phyloP scores from a whole-genome alignment of 2,113 vertebrate species.

The Crotalus helleri region DNA sequence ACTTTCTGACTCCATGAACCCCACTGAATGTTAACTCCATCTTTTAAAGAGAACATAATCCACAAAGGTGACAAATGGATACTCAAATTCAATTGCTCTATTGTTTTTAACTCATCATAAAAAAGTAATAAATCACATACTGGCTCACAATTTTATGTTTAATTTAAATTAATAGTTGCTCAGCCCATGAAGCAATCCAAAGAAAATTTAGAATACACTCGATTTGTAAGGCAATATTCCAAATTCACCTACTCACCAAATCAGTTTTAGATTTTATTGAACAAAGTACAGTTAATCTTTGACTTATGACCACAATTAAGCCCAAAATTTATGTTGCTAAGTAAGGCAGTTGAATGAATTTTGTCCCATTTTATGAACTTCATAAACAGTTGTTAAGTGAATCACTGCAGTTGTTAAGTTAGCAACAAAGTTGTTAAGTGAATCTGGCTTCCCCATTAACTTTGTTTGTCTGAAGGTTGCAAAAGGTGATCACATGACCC shows the following conservation, averaged over 20 bases:
- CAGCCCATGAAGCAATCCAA: constrained; percentile 42
- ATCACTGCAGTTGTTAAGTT: background rate
- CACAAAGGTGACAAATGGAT: constrained; percentile 59
- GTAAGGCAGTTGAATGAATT: background rate
- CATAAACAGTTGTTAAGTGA: background rate
- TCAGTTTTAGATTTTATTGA: constrained; percentile 41
- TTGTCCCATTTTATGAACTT: background rate
- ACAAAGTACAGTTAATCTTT: background rate
- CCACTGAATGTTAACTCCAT: constrained; percentile 58
- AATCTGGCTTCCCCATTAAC: background rate
- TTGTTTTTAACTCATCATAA: constrained; percentile 31
- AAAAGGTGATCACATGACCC: background rate
- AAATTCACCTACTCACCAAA: constrained; percentile 51
- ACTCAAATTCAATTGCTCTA: constrained; percentile 40
- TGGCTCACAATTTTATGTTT: constrained; percentile 29
- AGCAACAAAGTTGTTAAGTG: background rate
- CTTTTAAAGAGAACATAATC: constrained; percentile 58
- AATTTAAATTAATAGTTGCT: constrained; percentile 35
- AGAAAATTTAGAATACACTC: constrained; percentile 40
- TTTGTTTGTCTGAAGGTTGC: background rate
- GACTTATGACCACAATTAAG: background rate
- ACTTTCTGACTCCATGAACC: constrained; percentile 51
- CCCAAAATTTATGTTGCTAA: background rate
- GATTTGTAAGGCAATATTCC: constrained; percentile 38
- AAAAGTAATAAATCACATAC: constrained; percentile 35